Evolutionary conservation across 2,797 vertebrate species (phyloP).

Genomic region (Morus bassanus): DNA sequence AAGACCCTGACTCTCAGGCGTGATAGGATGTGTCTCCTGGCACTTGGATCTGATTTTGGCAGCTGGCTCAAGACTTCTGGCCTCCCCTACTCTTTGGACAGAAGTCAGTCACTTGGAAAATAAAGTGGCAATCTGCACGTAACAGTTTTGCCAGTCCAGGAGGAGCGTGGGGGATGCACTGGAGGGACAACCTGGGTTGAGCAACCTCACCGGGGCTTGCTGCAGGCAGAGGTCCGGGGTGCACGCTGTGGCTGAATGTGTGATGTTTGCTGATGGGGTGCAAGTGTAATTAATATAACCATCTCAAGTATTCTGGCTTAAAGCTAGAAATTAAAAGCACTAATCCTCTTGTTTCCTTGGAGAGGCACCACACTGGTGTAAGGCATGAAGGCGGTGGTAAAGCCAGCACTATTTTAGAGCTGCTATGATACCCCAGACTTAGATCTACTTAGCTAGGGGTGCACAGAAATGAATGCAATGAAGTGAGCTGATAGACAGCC

Average conservation of each 20-base stretch:
- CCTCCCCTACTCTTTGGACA: background rate
- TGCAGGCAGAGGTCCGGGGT: background rate
- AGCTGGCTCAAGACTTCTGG: background rate
- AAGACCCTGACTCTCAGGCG: background rate
- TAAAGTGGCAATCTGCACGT: too few relatives aligned
- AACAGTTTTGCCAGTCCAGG: background rate
- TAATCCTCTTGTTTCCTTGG: background rate
- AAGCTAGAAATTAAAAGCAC: background rate
- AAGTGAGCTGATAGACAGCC: background rate
- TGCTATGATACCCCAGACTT: background rate
- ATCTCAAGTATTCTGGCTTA: background rate
- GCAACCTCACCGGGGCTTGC: background rate
- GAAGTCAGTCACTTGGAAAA: background rate
- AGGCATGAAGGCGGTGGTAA: background rate
- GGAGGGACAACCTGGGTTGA: background rate
- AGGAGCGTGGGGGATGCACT: accelerated
- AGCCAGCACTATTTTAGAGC: background rate
- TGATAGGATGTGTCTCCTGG: background rate
- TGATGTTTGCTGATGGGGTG: background rate
- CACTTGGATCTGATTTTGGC: background rate
- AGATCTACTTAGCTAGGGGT: background rate
- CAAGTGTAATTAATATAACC: background rate
- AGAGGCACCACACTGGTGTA: background rate
- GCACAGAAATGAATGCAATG: background rate
- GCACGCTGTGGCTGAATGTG: accelerated